These are phyloP conservation scores for Macrosteles quadrilineatus DNA, from an alignment of 1,140 invertebrate species.

Conservation along the genomic window DNA sequence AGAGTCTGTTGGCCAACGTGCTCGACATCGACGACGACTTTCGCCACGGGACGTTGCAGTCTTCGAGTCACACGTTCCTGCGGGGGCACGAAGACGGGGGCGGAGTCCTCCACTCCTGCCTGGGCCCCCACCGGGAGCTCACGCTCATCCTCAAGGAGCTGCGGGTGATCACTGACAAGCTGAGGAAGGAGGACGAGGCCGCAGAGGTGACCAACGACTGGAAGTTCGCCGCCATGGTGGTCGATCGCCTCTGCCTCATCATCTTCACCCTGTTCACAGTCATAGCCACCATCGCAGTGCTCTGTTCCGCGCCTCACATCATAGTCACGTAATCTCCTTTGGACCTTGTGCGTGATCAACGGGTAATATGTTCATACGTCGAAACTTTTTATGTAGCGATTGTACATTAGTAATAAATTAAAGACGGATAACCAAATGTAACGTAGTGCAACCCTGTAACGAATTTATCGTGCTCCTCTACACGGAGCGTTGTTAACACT, in stretches of 20 bases:
- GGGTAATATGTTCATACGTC: conserved; percentile 22
- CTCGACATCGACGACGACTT: conserved; percentile 93
- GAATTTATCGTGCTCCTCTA: neutral
- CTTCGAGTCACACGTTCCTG: conserved; percentile 48
- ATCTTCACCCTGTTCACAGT: conserved; percentile 98
- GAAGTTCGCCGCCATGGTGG: conserved; percentile 99
- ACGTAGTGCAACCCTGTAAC: conserved; percentile 3
- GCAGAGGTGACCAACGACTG: conserved; percentile 94
- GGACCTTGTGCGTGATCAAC: neutral
- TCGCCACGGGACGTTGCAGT: conserved; percentile 60
- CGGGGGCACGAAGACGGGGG: conserved; percentile 56
- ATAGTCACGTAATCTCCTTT: conserved; percentile 76
- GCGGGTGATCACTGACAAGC: conserved; percentile 77
- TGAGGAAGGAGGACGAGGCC: conserved; percentile 87
- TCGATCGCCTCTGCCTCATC: conserved; percentile 98
- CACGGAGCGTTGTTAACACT: neutral
- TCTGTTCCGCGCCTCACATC: conserved; percentile 94
- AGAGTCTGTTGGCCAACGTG: conserved; percentile 92
- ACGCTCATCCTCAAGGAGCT: conserved; percentile 94
- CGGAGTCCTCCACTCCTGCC: conserved; percentile 58
- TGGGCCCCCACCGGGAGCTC: conserved; percentile 83
- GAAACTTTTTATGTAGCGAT: conserved; percentile 27
- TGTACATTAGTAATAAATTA: conserved; percentile 23
- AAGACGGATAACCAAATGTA: neutral
- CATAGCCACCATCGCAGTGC: conserved; percentile 94